Conservation (phyloP, 2,888 invertebrate species). For the Athalia rosae region DNA sequence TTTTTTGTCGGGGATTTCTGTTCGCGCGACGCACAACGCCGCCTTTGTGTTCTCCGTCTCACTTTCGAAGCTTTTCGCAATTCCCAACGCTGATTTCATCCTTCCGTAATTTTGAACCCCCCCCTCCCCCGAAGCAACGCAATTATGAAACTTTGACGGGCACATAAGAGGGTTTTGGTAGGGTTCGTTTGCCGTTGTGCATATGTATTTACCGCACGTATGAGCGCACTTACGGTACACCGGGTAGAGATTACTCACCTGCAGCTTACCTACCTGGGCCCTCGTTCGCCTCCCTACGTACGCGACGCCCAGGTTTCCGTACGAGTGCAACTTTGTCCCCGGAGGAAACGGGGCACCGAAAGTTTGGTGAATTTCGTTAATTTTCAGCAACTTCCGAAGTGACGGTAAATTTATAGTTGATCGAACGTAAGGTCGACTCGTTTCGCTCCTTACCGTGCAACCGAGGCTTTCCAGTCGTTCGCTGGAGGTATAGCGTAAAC, state of each 20-base stretch:
- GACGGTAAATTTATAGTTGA: conserved; percentile 31
- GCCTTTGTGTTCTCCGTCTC: conserved; percentile 12
- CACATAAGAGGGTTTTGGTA: conserved; percentile 4
- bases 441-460: not conserved
- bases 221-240: conserved; percentile 1
- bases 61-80: conserved; percentile 25
- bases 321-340: conserved; percentile 34
- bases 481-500: too few species aligned
- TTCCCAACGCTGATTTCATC: conserved; percentile 39
- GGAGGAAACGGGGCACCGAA: conserved; percentile 6
- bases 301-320: not conserved
- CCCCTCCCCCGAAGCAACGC: conserved; percentile 41
- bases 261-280: conserved; percentile 37
- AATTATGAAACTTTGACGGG: conserved; percentile 40
- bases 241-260: conserved; percentile 32
- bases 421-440: conserved; percentile 28
- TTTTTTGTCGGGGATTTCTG: not conserved
- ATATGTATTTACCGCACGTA: too few species aligned
- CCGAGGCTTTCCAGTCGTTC: too few species aligned
- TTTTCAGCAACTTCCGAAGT: conserved; percentile 19
- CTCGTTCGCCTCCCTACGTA: conserved; percentile 3
- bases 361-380: conserved; percentile 32
- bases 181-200: too few species aligned
- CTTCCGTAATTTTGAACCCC: conserved; percentile 41
- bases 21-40: not conserved